phyloP scores from a whole-genome alignment of 2,113 vertebrate genomes.

The Sapajus apella region DNA sequence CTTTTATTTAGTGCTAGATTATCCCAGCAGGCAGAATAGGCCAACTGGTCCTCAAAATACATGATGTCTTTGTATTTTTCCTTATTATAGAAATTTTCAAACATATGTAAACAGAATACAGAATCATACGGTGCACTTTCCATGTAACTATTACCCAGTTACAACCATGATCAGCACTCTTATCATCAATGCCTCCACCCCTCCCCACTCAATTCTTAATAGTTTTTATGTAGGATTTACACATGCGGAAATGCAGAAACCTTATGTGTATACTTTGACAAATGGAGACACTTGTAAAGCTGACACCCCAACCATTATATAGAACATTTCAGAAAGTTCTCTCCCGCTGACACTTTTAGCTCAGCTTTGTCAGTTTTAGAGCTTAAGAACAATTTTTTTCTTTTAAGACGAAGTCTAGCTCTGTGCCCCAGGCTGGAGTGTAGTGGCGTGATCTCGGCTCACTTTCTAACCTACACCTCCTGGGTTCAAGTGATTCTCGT shows the following conservation, averaged over 20 bases:
- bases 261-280: not conserved
- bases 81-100: not conserved
- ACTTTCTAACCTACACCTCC: no score
- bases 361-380: not conserved
- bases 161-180: not conserved
- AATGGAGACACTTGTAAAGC: not conserved
- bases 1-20: not conserved
- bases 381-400: not conserved
- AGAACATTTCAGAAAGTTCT: not conserved
- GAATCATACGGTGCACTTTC: not conserved
- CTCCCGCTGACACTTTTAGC: not conserved
- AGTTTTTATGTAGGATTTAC: not conserved
- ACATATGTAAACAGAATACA: not conserved
- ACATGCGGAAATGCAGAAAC: not conserved
- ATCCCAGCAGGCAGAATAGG: not conserved
- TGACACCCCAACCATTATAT: fast-evolving
- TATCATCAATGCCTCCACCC: not conserved
- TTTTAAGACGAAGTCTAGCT: no score
- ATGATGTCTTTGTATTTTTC: not conserved
- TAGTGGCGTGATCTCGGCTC: no score
- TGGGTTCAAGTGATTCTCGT: no score
- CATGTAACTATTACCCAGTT: not conserved
- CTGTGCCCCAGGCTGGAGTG: no score
- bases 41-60: not conserved
- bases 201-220: not conserved